phyloP scores from a whole-genome alignment of 2,797 vertebrate genomes.

The Microctenopoma steveboyesi region DNA sequence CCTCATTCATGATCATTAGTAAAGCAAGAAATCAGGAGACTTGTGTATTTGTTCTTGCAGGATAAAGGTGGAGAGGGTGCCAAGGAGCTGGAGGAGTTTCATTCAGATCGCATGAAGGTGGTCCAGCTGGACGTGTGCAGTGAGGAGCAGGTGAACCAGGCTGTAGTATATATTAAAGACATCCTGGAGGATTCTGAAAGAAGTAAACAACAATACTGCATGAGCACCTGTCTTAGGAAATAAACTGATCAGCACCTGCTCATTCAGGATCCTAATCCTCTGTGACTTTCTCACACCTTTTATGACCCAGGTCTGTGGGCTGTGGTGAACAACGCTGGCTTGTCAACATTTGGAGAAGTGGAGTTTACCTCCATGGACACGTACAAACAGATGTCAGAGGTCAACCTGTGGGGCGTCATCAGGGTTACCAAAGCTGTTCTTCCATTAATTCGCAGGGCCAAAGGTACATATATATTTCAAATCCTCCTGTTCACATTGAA shows the following conservation, averaged over 20 bases:
- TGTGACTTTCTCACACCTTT: background rate
- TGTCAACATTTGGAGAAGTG: constrained; percentile 88
- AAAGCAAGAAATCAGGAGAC: background rate
- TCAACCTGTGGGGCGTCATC: constrained; percentile 91
- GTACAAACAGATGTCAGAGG: constrained; percentile 87
- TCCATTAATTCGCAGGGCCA: constrained; percentile 86
- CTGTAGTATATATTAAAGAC: constrained; percentile 79
- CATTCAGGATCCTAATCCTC: background rate
- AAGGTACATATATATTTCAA: constrained; percentile 76
- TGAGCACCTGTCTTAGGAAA: background rate
- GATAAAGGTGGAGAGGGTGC: constrained; percentile 85
- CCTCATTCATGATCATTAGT: too few relatives aligned
- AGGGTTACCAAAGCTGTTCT: constrained; percentile 91
- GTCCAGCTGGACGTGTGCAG: constrained; percentile 91
- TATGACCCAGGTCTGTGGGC: constrained; percentile 88
- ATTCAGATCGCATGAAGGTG: constrained; percentile 87
- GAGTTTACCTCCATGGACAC: constrained; percentile 89
- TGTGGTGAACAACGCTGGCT: constrained; percentile 89
- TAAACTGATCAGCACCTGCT: background rate
- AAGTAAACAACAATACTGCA: constrained; percentile 60
- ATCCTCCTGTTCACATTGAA: too few relatives aligned
- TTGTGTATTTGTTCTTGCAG: constrained; percentile 56
- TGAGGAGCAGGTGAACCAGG: constrained; percentile 85
- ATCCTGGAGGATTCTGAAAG: constrained; percentile 79
- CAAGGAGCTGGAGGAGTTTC: constrained; percentile 81